A percentile compares a stretch with the other conserved stretches of the same genome.
Evolutionary conservation across 30 jellyfish, hydroid and myxozoan species (phyloP).

Genomic region (Aurelia coerulea): DNA sequence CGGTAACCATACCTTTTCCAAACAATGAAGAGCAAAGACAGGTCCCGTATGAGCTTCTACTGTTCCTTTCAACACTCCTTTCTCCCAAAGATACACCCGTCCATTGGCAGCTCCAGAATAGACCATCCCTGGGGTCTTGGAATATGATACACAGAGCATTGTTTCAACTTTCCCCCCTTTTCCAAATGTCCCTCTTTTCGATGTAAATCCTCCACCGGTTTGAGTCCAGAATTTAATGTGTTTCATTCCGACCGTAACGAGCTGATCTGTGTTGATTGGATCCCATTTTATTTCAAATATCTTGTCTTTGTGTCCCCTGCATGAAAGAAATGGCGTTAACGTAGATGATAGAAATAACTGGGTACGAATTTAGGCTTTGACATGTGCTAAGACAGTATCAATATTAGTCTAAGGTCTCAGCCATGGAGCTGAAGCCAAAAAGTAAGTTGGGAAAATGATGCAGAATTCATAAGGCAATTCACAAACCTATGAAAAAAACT

Average conservation of each 20-base stretch:
- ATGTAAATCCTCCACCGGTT: conserved; percentile 96
- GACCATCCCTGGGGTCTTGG: conserved; percentile 87
- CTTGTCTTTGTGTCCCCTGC: conserved; percentile 96
- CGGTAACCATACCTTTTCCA: conserved; percentile 74
- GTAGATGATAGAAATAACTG: too few species aligned
- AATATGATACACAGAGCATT: conserved; percentile 80
- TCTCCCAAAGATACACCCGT: conserved; percentile 78
- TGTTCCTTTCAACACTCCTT: conserved; percentile 59
- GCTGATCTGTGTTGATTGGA: conserved; percentile 66
- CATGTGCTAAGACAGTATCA: too few species aligned
- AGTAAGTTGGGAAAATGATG: too few species aligned
- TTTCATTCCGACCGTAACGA: conserved; percentile 94
- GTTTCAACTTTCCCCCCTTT: conserved; percentile 85
- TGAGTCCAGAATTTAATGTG: conserved; percentile 95
- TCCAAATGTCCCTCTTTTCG: conserved; percentile 93
- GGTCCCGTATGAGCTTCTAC: conserved; percentile 97
- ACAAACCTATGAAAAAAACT: too few species aligned
- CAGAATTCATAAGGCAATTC: too few species aligned
- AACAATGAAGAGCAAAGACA: conserved; percentile 90
- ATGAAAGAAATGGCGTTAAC: neutral
- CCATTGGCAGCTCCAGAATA: conserved; percentile 89
- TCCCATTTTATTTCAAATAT: conserved; percentile 95
- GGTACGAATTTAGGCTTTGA: too few species aligned
- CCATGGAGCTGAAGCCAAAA: too few species aligned
- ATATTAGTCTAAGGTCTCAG: too few species aligned